phyloP scores from a whole-genome alignment of 2,113 vertebrate species.

The Nematolebias whitei region DNA sequence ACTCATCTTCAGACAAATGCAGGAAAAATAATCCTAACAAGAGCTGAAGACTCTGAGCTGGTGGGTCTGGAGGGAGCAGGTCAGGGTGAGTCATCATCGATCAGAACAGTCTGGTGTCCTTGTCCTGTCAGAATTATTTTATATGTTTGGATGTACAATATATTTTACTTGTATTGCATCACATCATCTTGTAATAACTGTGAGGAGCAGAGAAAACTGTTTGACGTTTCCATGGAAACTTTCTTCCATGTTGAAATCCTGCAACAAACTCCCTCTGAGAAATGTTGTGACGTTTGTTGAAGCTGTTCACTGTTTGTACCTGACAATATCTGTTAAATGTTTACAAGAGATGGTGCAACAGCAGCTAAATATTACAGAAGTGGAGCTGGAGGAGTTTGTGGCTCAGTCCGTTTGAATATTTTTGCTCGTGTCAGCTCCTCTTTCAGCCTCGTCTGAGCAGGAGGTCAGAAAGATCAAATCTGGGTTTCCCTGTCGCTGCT shows the following conservation, averaged over 20 bases:
- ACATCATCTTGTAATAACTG: background rate
- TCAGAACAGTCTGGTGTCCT: background rate
- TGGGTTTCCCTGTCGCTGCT: slow-evolving; percentile 28
- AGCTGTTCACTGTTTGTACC: background rate
- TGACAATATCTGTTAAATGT: background rate
- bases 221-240: background rate
- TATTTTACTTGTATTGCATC: background rate
- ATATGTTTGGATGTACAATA: background rate
- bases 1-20: slow-evolving; percentile 30
- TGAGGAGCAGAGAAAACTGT: background rate
- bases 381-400: background rate
- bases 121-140: background rate
- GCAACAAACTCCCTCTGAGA: background rate
- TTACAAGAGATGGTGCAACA: slow-evolving; percentile 1
- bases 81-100: slow-evolving; percentile 44
- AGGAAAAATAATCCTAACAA: slow-evolving; percentile 14
- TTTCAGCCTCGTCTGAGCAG: slow-evolving; percentile 26
- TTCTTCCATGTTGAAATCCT: background rate
- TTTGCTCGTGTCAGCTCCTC: slow-evolving; percentile 14
- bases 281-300: too few species aligned
- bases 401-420: background rate
- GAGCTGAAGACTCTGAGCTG: slow-evolving; percentile 9
- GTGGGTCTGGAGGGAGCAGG: slow-evolving; percentile 13
- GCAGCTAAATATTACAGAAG: background rate
- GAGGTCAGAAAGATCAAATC: slow-evolving; percentile 50